These are phyloP conservation scores for Mesembrinibis cayennensis DNA, from an alignment of 2,113 vertebrate genomes.

Conservation along the genomic window DNA sequence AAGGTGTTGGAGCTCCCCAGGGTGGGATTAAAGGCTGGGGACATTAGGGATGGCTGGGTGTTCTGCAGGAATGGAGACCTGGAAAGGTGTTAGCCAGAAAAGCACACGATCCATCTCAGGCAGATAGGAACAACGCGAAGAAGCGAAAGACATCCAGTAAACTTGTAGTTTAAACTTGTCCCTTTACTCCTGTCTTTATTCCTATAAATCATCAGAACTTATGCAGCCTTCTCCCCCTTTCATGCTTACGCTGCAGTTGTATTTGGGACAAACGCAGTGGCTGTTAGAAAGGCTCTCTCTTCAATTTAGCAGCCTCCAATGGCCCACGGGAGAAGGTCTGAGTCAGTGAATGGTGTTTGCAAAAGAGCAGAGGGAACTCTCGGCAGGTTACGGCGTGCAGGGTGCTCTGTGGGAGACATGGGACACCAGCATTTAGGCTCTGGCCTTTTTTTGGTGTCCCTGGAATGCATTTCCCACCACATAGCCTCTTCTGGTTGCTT, in stretches of 20 bases:
- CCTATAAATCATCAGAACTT: neutral
- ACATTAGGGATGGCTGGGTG: neutral
- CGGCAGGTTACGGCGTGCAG: neutral
- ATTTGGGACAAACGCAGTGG: neutral
- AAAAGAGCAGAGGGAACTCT: neutral
- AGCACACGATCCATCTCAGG: rapidly evolving
- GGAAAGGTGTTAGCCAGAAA: neutral
- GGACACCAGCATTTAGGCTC: neutral
- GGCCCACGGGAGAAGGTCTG: neutral
- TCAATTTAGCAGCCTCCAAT: neutral
- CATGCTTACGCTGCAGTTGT: neutral
- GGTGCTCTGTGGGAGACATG: neutral
- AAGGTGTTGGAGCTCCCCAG: neutral
- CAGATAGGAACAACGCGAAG: rapidly evolving
- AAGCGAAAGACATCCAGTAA: neutral
- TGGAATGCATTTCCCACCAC: conserved; percentile 19
- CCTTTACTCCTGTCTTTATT: neutral
- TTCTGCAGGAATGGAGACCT: neutral
- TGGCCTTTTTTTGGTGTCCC: neutral
- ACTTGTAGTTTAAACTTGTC: neutral
- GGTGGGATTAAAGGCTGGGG: neutral
- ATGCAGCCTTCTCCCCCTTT: neutral
- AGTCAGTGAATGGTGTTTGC: neutral
- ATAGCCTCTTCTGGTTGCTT: neutral
- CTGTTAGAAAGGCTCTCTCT: neutral